Evolutionary conservation across 1,140 invertebrate genomes (phyloP).

Genomic region (Drosophila seguyi): DNA sequence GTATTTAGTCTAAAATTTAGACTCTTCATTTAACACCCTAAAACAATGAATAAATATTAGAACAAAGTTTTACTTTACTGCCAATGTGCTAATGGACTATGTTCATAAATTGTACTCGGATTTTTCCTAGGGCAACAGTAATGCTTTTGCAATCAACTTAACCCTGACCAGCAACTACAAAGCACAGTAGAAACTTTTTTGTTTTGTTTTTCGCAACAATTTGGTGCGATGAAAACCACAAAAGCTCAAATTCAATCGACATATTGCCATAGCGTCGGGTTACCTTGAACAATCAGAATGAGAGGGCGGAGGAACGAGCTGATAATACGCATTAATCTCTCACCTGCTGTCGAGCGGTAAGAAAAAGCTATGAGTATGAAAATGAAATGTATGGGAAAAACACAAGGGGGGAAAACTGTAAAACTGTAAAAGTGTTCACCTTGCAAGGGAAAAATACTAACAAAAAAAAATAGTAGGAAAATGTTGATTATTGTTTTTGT

Average conservation of each 20-base stretch:
- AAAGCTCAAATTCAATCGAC: slow-evolving; percentile 49
- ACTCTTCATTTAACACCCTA: too few species aligned
- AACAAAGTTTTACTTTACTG: slow-evolving; percentile 9
- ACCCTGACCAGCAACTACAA: slow-evolving; percentile 29
- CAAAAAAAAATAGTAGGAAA: slow-evolving; percentile 13
- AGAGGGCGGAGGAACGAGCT: slow-evolving; percentile 14
- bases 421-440: slow-evolving; percentile 45
- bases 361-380: slow-evolving; percentile 17
- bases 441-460: slow-evolving; percentile 23
- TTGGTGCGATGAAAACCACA: slow-evolving; percentile 31
- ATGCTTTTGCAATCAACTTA: slow-evolving; percentile 17
- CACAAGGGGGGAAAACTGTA: neutral
- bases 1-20: too few species aligned
- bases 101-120: neutral
- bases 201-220: slow-evolving; percentile 39
- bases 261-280: slow-evolving; percentile 31
- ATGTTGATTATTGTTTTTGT: slow-evolving; percentile 52
- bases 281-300: slow-evolving; percentile 44
- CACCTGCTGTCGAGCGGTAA: slow-evolving; percentile 31
- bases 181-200: slow-evolving; percentile 6
- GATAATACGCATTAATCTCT: slow-evolving; percentile 53
- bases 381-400: slow-evolving; percentile 27
- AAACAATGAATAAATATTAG: too few species aligned
- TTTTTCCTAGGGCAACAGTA: slow-evolving; percentile 2
- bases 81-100: slow-evolving; percentile 18